Conservation (phyloP, 2,888 invertebrate species). For the Euplagia quadripunctaria region DNA sequence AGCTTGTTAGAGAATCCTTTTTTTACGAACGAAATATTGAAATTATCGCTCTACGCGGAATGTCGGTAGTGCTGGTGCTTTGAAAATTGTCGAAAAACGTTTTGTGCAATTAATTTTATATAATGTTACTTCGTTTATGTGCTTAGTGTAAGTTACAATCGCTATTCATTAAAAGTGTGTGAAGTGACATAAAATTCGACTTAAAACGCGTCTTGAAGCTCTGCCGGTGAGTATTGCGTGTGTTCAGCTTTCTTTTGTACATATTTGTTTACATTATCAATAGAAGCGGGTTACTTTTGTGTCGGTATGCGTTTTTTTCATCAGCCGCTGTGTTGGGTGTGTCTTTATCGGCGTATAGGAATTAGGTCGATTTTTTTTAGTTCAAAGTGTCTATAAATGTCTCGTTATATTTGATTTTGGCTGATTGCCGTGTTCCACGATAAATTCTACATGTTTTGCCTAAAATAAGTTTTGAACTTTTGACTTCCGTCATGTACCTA, state of each 20-base stretch:
- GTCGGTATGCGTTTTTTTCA: constrained; percentile 54
- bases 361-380: constrained; percentile 72
- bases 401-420: constrained; percentile 28
- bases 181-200: constrained; percentile 74
- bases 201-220: constrained; percentile 67
- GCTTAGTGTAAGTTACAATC: constrained; percentile 81
- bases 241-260: constrained; percentile 61
- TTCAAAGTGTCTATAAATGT: constrained; percentile 28
- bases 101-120: constrained; percentile 78
- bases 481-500: constrained; percentile 28
- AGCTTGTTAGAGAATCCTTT: constrained; percentile 72
- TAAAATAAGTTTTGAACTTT: constrained; percentile 15
- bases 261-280: constrained; percentile 63
- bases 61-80: constrained; percentile 84
- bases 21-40: constrained; percentile 78
- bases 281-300: constrained; percentile 52
- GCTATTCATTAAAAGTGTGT: constrained; percentile 69
- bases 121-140: constrained; percentile 79
- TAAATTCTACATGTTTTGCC: constrained; percentile 21
- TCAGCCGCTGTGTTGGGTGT: constrained; percentile 73
- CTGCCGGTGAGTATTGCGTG: constrained; percentile 77
- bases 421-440: constrained; percentile 34
- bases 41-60: constrained; percentile 77
- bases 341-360: constrained; percentile 63
- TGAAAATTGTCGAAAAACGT: constrained; percentile 70